Evolutionary conservation across 2,888 invertebrate species (phyloP).

Genomic region (Artemia sp.): DNA sequence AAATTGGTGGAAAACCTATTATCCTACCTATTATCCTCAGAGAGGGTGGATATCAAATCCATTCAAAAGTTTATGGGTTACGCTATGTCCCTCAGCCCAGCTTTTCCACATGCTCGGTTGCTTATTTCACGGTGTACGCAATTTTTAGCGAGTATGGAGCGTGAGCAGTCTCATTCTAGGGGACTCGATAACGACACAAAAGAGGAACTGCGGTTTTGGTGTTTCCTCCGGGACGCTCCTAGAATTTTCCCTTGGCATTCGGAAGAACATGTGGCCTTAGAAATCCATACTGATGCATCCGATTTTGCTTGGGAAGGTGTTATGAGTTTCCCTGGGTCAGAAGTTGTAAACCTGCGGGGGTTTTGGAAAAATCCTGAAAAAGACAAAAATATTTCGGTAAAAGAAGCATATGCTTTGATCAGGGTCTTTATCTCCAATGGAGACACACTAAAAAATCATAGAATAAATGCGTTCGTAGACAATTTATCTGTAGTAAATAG

Average conservation of each 20-base stretch:
- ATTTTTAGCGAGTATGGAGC: not conserved
- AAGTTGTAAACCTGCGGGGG: not conserved
- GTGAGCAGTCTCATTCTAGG: not conserved
- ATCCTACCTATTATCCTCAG: too few relatives aligned
- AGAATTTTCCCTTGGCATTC: not conserved
- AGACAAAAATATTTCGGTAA: not conserved
- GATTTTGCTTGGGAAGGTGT: not conserved
- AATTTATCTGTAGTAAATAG: not conserved
- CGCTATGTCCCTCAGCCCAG: not conserved
- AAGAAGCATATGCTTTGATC: not conserved
- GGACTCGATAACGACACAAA: not conserved
- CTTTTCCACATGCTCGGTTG: slow-evolving; percentile 5
- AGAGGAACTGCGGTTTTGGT: not conserved
- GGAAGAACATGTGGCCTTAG: not conserved
- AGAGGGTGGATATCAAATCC: not conserved
- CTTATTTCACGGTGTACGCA: not conserved
- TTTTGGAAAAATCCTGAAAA: not conserved
- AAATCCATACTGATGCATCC: not conserved
- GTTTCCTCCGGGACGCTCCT: not conserved
- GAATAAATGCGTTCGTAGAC: not conserved
- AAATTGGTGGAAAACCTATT: not conserved
- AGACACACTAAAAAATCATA: not conserved
- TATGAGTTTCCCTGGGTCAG: not conserved
- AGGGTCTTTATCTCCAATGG: not conserved
- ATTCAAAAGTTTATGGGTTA: slow-evolving; percentile 3